These are phyloP conservation scores for Epizoanthus rinbou DNA, from an alignment of 92 coral and sea anemone genomes.

Conservation along the genomic window DNA sequence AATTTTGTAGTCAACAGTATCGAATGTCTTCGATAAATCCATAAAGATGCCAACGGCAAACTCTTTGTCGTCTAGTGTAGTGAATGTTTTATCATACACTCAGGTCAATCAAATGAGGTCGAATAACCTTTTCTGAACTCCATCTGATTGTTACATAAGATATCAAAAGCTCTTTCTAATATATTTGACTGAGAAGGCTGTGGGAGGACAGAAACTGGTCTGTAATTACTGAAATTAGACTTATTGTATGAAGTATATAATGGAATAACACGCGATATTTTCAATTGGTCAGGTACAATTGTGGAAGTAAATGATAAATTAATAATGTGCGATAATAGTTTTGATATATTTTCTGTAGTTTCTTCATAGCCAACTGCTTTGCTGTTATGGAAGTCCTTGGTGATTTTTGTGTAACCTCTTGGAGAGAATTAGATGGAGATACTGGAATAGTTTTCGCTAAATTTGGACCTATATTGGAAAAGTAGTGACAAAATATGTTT, in stretches of 20 bases:
- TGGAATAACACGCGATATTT: conserved; percentile 19
- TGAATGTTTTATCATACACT: too few species aligned
- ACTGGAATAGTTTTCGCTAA: not conserved
- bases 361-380: conserved; percentile 24
- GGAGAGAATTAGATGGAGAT: too few species aligned
- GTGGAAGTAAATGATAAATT: not conserved
- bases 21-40: too few species aligned
- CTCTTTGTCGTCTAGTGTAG: too few species aligned
- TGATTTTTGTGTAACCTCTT: too few species aligned
- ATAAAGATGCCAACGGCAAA: too few species aligned
- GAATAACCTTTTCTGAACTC: not conserved
- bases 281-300: not conserved
- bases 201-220: conserved; percentile 16
- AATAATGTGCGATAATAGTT: not conserved
- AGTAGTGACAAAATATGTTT: not conserved
- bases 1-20: too few species aligned
- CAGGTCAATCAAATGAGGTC: too few species aligned
- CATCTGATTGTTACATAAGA: too few species aligned
- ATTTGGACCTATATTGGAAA: conserved; percentile 7
- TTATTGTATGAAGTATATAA: not conserved
- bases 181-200: conserved; percentile 9
- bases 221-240: not conserved
- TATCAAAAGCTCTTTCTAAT: not conserved
- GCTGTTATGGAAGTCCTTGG: too few species aligned
- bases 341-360: not conserved